phyloP scores from a whole-genome alignment of 2,888 invertebrate species.

The Caenorhabditis angaria region DNA sequence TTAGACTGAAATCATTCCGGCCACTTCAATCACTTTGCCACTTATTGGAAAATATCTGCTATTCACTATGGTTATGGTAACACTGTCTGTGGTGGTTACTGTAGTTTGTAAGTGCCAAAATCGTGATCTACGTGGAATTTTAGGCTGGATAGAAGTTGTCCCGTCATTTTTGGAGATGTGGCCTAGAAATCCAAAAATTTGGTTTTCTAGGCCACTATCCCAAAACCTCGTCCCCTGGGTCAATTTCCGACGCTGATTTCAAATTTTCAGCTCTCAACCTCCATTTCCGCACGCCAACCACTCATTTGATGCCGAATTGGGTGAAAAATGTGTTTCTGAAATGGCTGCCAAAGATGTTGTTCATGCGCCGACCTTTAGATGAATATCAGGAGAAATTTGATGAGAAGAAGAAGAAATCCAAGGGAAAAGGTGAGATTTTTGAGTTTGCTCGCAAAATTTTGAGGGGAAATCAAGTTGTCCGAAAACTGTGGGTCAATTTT shows the following conservation, averaged over 20 bases:
- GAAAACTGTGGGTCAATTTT: too few species aligned
- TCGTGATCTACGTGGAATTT: too few species aligned
- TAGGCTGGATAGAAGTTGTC: too few species aligned
- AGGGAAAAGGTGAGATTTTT: not conserved
- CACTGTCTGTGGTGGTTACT: slow-evolving; percentile 77
- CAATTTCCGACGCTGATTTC: not conserved
- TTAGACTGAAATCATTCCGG: slow-evolving; percentile 85
- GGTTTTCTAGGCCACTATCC: not conserved
- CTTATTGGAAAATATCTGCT: slow-evolving; percentile 85
- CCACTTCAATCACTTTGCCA: slow-evolving; percentile 86
- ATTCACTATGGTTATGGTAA: slow-evolving; percentile 90
- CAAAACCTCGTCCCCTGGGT: not conserved
- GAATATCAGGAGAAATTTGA: slow-evolving; percentile 45
- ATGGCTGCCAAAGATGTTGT: slow-evolving; percentile 81
- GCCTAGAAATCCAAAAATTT: too few species aligned
- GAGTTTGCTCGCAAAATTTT: too few species aligned
- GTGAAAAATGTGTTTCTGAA: slow-evolving; percentile 87
- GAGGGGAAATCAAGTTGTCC: too few species aligned
- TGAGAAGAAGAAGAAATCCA: slow-evolving; percentile 35
- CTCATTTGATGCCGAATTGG: slow-evolving; percentile 90
- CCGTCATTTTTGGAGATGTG: too few species aligned
- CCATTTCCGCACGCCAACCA: slow-evolving; percentile 85
- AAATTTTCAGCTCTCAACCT: slow-evolving; percentile 86
- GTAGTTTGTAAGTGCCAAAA: slow-evolving; percentile 63
- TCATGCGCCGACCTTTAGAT: slow-evolving; percentile 85